phyloP scores from a whole-genome alignment of 1,140 invertebrate genomes.

The Drosophila ficusphila region DNA sequence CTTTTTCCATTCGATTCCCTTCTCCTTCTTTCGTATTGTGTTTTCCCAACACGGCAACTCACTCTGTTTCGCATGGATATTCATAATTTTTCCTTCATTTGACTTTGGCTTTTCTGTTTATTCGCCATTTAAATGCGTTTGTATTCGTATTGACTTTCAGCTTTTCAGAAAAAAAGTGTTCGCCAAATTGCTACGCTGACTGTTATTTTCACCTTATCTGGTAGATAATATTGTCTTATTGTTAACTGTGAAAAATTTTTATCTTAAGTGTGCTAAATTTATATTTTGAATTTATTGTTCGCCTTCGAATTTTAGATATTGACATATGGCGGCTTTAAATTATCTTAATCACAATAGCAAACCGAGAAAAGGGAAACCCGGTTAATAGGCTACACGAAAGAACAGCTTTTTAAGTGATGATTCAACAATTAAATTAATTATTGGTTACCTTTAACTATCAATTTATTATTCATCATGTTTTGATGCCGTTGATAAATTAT shows the following conservation, averaged over 20 bases:
- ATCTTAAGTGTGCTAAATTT: background rate
- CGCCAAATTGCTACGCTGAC: slow-evolving; percentile 10
- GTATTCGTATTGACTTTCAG: slow-evolving; percentile 42
- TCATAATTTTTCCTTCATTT: slow-evolving; percentile 57
- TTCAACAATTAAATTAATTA: background rate
- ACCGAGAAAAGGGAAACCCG: slow-evolving; percentile 23
- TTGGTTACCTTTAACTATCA: background rate
- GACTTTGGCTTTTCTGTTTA: slow-evolving; percentile 47
- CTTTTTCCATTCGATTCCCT: slow-evolving; percentile 29
- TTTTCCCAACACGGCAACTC: slow-evolving; percentile 10
- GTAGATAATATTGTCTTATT: background rate
- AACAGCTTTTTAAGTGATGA: background rate
- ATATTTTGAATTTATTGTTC: slow-evolving; percentile 1
- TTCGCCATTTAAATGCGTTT: slow-evolving; percentile 53
- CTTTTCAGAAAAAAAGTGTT: slow-evolving; percentile 61
- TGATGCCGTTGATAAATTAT: too few relatives aligned
- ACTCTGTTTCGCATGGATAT: slow-evolving; percentile 30
- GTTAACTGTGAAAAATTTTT: background rate
- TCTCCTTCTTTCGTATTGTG: background rate
- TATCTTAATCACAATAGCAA: slow-evolving; percentile 21
- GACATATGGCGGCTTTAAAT: slow-evolving; percentile 15
- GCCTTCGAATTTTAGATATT: background rate
- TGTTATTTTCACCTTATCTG: slow-evolving; percentile 19
- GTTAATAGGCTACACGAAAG: slow-evolving; percentile 16
- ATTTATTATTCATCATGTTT: too few relatives aligned